A percentile compares a stretch with the other conserved stretches of the same genome.
These are phyloP conservation scores for Rhodophaea formosa DNA, from an alignment of 2,888 invertebrate genomes.

Conservation along the genomic window DNA sequence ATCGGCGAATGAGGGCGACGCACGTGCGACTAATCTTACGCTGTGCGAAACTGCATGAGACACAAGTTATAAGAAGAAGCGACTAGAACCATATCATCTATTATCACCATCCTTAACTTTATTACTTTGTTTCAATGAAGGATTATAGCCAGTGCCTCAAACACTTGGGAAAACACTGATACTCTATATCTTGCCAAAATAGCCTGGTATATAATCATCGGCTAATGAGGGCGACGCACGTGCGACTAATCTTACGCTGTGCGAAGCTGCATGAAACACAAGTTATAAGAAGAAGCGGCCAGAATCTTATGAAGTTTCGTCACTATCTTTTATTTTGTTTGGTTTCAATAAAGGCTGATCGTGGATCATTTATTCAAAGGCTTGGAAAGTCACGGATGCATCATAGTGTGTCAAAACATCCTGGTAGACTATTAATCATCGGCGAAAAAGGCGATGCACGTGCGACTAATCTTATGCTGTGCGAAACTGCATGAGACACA, in stretches of 20 bases:
- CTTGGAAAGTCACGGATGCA: too few relatives aligned
- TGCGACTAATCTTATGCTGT: slow-evolving; percentile 64
- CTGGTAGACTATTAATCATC: slow-evolving; percentile 68
- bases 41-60: slow-evolving; percentile 38
- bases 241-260: slow-evolving; percentile 64
- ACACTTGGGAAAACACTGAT: too few relatives aligned
- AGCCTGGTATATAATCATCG: slow-evolving; percentile 64
- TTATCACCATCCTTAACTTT: too few relatives aligned
- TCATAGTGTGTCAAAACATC: slow-evolving; percentile 70
- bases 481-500: slow-evolving; percentile 34
- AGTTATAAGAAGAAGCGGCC: slow-evolving; percentile 25
- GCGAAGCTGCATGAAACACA: slow-evolving; percentile 34
- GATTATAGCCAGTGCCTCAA: too few relatives aligned
- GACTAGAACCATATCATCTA: neutral
- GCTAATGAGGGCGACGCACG: slow-evolving; percentile 53
- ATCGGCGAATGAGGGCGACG: slow-evolving; percentile 49
- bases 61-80: slow-evolving; percentile 28
- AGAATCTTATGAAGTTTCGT: neutral
- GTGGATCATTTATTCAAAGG: too few relatives aligned
- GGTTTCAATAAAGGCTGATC: too few relatives aligned
- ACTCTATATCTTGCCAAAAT: too few relatives aligned
- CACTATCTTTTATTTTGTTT: too few relatives aligned
- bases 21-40: slow-evolving; percentile 68
- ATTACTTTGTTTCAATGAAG: too few relatives aligned
- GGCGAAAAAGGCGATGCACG: slow-evolving; percentile 51